Conservation (phyloP, 2,797 vertebrate genomes). For the Sebastes oblongus region DNA sequence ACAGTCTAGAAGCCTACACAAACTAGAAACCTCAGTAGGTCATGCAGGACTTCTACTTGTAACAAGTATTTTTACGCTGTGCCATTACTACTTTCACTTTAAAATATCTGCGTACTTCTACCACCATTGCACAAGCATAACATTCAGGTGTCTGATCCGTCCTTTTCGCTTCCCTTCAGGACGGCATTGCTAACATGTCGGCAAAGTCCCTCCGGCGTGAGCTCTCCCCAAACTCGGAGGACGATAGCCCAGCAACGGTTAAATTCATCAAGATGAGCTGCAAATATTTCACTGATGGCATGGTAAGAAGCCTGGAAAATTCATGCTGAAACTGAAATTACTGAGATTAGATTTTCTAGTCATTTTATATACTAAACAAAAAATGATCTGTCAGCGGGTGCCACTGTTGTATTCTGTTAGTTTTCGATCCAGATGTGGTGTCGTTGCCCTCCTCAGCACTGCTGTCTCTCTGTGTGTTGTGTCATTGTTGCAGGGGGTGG, state of each 20-base stretch:
- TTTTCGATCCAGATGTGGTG: no score
- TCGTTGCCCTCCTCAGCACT: neutral
- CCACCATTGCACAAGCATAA: neutral
- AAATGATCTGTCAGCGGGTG: neutral
- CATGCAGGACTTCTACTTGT: no score
- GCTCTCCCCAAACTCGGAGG: slow-evolving; percentile 93
- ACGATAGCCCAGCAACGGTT: slow-evolving; percentile 91
- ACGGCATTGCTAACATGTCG: slow-evolving; percentile 83
- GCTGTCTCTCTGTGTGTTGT: neutral
- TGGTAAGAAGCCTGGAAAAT: slow-evolving; percentile 81
- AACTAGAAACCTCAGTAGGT: no score
- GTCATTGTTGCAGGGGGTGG: slow-evolving; percentile 87
- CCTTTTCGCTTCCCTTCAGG: slow-evolving; percentile 72
- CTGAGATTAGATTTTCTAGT: neutral
- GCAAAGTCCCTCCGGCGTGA: slow-evolving; percentile 86
- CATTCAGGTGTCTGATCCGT: neutral
- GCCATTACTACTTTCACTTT: no score
- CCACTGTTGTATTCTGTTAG: no score
- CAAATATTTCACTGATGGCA: slow-evolving; percentile 98
- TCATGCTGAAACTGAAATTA: neutral
- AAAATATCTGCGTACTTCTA: no score
- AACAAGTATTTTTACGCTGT: no score
- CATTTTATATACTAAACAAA: neutral
- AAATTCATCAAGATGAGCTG: slow-evolving; percentile 99
- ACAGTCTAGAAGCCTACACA: no score